Conservation (phyloP, 1,140 invertebrate genomes). For the Drosophila ananassae region DNA sequence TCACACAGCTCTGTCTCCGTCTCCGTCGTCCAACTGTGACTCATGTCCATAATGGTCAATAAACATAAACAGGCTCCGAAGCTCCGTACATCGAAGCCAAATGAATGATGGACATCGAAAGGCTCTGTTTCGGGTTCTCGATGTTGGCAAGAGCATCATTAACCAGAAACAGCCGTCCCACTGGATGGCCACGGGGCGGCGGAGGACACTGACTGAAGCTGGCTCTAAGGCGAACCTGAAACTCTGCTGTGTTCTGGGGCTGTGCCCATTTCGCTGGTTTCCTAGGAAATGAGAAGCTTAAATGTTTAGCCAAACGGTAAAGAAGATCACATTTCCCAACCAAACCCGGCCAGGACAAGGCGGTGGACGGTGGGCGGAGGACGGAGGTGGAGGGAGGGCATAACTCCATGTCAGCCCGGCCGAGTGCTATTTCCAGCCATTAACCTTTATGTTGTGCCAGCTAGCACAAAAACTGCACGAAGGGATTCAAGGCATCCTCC, state of each 20-base stretch:
- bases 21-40: conserved; percentile 72
- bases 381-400: not conserved
- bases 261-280: conserved; percentile 72
- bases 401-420: conserved; percentile 15
- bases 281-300: conserved; percentile 80
- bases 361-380: not conserved
- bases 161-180: conserved; percentile 76
- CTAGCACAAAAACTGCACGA: conserved; percentile 45
- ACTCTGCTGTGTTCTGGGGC: not conserved
- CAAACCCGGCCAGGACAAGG: conserved; percentile 14
- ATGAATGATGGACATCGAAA: conserved; percentile 81
- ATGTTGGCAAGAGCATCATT: conserved; percentile 64
- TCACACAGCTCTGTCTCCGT: conserved; percentile 20
- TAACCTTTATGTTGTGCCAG: conserved; percentile 71
- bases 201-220: conserved; percentile 4
- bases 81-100: conserved; percentile 58
- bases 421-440: conserved; percentile 65
- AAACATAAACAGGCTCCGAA: conserved; percentile 64
- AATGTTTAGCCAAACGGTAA: conserved; percentile 77
- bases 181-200: conserved; percentile 1
- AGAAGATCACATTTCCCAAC: conserved; percentile 70
- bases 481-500: conserved; percentile 40
- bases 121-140: conserved; percentile 48
- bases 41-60: conserved; percentile 83
- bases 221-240: not conserved